Evolutionary conservation across 2,888 invertebrate genomes (phyloP), one percentile per base, ranked within the genome.

Genomic region (Aleiodes alternator): DNA sequence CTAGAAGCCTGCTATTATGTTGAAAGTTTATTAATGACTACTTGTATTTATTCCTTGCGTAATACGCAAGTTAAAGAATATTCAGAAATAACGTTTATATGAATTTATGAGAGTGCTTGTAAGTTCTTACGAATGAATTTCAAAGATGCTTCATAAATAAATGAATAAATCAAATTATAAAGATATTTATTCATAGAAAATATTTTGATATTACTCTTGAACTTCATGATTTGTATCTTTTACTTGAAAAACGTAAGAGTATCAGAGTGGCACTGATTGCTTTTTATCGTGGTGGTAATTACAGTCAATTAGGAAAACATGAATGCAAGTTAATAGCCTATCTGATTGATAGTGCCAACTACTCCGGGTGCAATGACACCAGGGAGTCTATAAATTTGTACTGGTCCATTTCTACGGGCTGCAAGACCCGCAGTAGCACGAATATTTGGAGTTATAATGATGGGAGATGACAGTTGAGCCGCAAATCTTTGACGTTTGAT

Each of bases 311-410:
- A 50, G 29, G 50, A 29, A 50, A n/a, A 64, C 43, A 48, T 48
- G 34, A 53, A 43, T 61, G 7, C 14, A 43, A 8, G 59, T 76
- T 76, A 80, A 70, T 83, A 86, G 53, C 85, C 82, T 53, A 86
- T 84, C 61, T 82, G 84, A 61, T 80, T 83, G 73, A 85, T 80
- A 56, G 83, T 80, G 43, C 85, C 83, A 55, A 84, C 75, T 34
- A 83, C 77, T 29, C 84, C 85, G 4, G 85, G 85, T 12, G 84
- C 86, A n/a, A 86, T 78, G 43, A 85, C 85, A 55, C 84, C 81
- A 3, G 82, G 85, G 70, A 83, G 79, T 75, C 84, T 86, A 72
- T 84, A 86, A 78, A 87, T 84, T 75, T 86, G 87, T 16, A 87
- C 84, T 3, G 85, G 80, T 74, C 80, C 83, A 14, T 76, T 78